Conservation (phyloP, 1,140 invertebrate species). For the Procambarus virginalis region DNA sequence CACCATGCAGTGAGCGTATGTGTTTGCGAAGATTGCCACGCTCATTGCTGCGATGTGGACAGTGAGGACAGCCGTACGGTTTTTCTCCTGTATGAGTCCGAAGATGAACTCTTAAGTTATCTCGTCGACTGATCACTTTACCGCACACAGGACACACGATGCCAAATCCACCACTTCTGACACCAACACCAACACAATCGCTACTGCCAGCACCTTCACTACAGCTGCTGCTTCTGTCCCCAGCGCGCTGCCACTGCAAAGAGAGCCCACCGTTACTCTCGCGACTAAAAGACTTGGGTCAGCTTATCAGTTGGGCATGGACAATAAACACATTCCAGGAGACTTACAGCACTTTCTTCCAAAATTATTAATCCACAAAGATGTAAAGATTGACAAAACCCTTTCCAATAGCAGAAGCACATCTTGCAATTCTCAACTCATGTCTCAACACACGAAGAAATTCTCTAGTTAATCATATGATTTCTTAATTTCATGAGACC, state of each 20-base stretch:
- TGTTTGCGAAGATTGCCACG: slow-evolving; percentile 71
- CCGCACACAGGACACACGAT: slow-evolving; percentile 69
- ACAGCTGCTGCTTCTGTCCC: slow-evolving; percentile 38
- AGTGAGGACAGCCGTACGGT: slow-evolving; percentile 56
- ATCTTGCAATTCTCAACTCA: not conserved
- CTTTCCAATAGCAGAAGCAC: not conserved
- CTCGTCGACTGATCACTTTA: slow-evolving; percentile 70
- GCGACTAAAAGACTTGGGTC: slow-evolving; percentile 9
- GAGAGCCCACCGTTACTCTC: slow-evolving; percentile 60
- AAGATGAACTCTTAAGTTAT: slow-evolving; percentile 71
- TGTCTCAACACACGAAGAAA: not conserved
- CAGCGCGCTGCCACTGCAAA: slow-evolving; percentile 59
- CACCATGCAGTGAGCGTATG: slow-evolving; percentile 53
- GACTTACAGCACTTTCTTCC: not conserved
- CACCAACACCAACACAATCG: slow-evolving; percentile 39
- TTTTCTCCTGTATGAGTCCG: slow-evolving; percentile 61
- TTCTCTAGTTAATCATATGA: not conserved
- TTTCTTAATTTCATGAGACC: not conserved
- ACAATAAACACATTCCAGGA: slow-evolving; percentile 11
- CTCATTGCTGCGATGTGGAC: slow-evolving; percentile 61
- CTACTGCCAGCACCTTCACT: slow-evolving; percentile 26
- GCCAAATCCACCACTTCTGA: slow-evolving; percentile 56
- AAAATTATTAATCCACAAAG: not conserved
- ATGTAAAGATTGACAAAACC: not conserved
- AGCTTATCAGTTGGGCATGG: not conserved